Evolutionary conservation across 2,113 vertebrate genomes (phyloP).

Genomic region (Laticauda laticaudata): DNA sequence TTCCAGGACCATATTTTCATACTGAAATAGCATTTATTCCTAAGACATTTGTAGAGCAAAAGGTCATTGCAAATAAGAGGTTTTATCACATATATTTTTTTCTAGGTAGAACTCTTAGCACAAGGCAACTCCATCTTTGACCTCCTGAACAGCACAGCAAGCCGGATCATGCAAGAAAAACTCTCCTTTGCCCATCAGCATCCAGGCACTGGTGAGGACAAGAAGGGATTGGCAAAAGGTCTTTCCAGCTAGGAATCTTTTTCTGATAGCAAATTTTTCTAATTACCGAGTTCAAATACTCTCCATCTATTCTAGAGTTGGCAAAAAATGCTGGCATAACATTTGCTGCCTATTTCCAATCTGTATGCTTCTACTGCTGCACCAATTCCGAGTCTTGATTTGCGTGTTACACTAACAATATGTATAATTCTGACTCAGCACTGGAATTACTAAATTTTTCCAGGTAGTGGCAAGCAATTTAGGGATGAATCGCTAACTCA

Average conservation of each 20-base stretch:
- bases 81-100: background rate
- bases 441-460: background rate
- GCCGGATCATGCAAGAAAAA: background rate
- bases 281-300: background rate
- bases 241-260: background rate
- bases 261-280: background rate
- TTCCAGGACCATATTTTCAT: background rate
- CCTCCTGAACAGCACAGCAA: slow-evolving; percentile 25
- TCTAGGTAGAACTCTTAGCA: slow-evolving; percentile 61
- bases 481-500: background rate
- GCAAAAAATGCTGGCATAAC: background rate
- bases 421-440: background rate
- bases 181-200: slow-evolving; percentile 45
- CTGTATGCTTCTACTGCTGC: background rate
- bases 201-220: slow-evolving; percentile 54
- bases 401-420: background rate
- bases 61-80: background rate
- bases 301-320: background rate
- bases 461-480: background rate
- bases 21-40: background rate
- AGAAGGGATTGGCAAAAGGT: background rate
- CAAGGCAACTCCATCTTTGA: slow-evolving; percentile 60
- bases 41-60: background rate
- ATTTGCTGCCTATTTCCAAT: background rate
- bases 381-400: background rate